phyloP scores from a whole-genome alignment of 1,140 invertebrate species.

The Grapholita molesta region DNA sequence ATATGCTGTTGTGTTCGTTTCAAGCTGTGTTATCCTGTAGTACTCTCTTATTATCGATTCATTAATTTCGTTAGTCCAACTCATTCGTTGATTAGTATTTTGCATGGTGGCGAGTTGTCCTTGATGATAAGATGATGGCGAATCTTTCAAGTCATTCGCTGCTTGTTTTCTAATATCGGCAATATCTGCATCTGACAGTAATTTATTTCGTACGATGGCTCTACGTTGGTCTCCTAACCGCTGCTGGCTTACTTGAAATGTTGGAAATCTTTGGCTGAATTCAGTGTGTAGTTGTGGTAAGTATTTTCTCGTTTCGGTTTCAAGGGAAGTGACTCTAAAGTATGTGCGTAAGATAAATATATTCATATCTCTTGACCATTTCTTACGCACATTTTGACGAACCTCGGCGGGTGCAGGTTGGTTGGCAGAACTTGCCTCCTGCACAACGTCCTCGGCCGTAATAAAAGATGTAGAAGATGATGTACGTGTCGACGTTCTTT shows the following conservation, averaged over 20 bases:
- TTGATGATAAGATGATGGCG: not conserved
- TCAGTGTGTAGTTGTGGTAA: conserved; percentile 14
- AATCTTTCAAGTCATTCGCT: not conserved
- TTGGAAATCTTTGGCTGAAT: conserved; percentile 22
- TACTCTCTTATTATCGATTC: not conserved
- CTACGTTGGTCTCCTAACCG: conserved; percentile 22
- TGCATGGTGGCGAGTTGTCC: not conserved
- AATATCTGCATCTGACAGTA: conserved; percentile 15
- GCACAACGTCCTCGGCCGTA: not conserved
- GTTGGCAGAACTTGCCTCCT: not conserved
- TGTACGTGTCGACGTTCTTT: no score
- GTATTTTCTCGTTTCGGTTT: not conserved
- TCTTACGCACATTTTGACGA: not conserved
- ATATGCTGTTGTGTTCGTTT: not conserved
- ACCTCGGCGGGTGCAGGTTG: not conserved
- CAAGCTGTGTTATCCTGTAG: not conserved
- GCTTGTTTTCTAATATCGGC: not conserved
- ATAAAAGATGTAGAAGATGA: no score
- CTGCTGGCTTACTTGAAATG: conserved; percentile 19
- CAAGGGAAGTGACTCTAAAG: not conserved
- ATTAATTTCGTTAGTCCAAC: not conserved
- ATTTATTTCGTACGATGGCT: conserved; percentile 25
- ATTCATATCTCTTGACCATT: conserved; percentile 5
- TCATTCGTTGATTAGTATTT: not conserved
- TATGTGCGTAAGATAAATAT: conserved; percentile 10